A percentile compares a stretch with the other conserved stretches of the same genome.
phyloP scores from a whole-genome alignment of 2,797 vertebrate genomes.

The Eulemur albifrons region DNA sequence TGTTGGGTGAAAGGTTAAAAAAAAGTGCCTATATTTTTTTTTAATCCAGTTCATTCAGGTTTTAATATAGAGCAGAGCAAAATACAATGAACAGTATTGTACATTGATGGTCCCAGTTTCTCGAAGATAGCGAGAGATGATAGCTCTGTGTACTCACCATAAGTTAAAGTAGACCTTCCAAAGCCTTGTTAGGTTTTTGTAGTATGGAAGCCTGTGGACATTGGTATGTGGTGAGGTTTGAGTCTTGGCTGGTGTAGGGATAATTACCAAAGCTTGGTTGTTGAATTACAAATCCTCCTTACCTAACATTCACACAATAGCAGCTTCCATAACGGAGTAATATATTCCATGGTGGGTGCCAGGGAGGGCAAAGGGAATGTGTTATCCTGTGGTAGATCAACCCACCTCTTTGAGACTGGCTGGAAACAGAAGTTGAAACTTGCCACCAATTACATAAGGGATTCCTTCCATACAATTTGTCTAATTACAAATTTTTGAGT shows the following conservation, averaged over 20 bases:
- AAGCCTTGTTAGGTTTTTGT: neutral
- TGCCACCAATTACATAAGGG: constrained; percentile 70
- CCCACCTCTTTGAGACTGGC: constrained; percentile 71
- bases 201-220: neutral
- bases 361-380: constrained; percentile 68
- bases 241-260: constrained; percentile 2
- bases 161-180: constrained; percentile 38
- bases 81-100: constrained; percentile 68
- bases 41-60: constrained; percentile 63
- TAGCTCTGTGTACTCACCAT: neutral
- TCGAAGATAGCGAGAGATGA: constrained; percentile 13
- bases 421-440: constrained; percentile 78
- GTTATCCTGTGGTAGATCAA: constrained; percentile 71
- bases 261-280: constrained; percentile 60
- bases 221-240: constrained; percentile 19
- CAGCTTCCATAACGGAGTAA: constrained; percentile 65
- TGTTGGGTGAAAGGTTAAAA: constrained; percentile 68
- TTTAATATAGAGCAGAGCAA: constrained; percentile 60
- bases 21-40: constrained; percentile 50
- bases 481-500: constrained; percentile 69
- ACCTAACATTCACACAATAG: constrained; percentile 66
- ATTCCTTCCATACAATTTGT: constrained; percentile 65
- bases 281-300: constrained; percentile 60
- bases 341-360: constrained; percentile 67
- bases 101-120: neutral